phyloP scores from a whole-genome alignment of 2,888 invertebrate genomes.

The Chirona hameri region DNA sequence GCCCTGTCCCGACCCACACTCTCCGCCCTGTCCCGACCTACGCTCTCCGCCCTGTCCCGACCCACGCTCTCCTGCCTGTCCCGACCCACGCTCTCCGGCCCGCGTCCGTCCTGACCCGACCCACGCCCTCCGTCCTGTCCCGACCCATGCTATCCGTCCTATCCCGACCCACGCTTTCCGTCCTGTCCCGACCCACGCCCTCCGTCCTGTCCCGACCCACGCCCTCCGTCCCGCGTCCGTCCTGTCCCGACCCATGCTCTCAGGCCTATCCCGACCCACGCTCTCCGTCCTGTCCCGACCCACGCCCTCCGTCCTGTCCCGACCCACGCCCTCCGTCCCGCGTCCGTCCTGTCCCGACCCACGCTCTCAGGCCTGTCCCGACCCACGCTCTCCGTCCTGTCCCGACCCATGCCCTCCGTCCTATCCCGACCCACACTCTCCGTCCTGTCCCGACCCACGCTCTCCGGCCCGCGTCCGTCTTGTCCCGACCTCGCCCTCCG shows the following conservation, averaged over 20 bases:
- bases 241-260: too few relatives aligned
- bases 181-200: neutral
- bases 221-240: too few relatives aligned
- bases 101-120: neutral
- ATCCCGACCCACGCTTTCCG: neutral
- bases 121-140: neutral
- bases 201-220: neutral
- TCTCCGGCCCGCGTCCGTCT: neutral
- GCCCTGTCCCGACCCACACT: too few relatives aligned
- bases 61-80: neutral
- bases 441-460: neutral
- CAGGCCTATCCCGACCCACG: neutral
- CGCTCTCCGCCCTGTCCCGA: too few relatives aligned
- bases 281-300: neutral
- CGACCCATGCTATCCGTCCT: too few relatives aligned
- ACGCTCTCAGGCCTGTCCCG: neutral
- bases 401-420: too few relatives aligned
- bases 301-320: too few relatives aligned
- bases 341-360: neutral
- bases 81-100: neutral
- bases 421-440: too few relatives aligned
- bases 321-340: neutral
- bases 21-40: neutral
- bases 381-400: neutral
- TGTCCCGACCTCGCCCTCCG: too few relatives aligned